Base-by-base conservation (phyloP, 2,113 vertebrate species). In the Dolichallabes microphthalmus region DNA sequence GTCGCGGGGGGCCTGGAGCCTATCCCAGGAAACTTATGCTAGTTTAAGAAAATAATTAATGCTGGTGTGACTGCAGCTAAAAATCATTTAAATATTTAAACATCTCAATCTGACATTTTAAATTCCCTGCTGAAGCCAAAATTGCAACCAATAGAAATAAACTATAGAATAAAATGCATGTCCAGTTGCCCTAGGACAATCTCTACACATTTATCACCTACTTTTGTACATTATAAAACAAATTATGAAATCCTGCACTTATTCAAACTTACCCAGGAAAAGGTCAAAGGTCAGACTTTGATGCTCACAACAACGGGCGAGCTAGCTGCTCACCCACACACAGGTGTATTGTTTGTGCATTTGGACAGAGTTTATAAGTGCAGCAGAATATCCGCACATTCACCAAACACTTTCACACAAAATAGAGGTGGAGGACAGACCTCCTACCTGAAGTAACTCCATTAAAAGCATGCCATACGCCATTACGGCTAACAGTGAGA, bases 381-480 rank as follows among this genome's bases (percentile, higher is more conserved):
- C 45, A 83, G 45, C 27, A 14, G 22, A 80, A 75, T 61, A 61
- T 17, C 68, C 74, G 13, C 15, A 11, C 76, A 27, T 63, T 82
- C 84, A 20, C 50, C 30, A 80, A 60, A 77, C 39, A 77, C 74
- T 69, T 85, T 85, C 66, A 63, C n/a, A 58, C 79, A 78, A 80
- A 84, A 53, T 78, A 82, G 74, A 88, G 82, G 82, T 77, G 83
- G 85, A 71, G 45, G n/a, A 75, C 22, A 22, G 88, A 85, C 80
- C 85, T 89, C 82, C 86, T 84, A 86, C 74, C 85, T 87, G 85
- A 77, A 85, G 73, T 84, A 79, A 86, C 82, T 82, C 88, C 81
- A 89, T 85, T 80, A 89, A 87, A 89, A 83, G 79, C 68, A 13
- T 66, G 32, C 35, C 52, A 53, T 74, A n/a, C 80, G 58, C 73